phyloP scores from a whole-genome alignment of 2,113 vertebrate genomes.

The Tragelaphus imberbis region DNA sequence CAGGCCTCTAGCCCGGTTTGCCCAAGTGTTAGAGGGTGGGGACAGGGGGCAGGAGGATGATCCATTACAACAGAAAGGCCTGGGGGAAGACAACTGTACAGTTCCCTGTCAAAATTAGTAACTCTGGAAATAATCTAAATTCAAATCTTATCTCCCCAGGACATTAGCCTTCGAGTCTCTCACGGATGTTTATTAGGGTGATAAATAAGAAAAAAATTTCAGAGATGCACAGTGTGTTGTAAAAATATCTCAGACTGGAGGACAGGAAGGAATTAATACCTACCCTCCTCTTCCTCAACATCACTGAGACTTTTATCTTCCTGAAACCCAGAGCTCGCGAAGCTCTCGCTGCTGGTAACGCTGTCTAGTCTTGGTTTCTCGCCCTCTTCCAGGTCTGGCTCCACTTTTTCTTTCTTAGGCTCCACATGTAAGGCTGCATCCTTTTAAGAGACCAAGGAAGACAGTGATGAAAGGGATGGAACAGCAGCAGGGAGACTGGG shows the following conservation, averaged over 20 bases:
- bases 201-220: conserved; percentile 83
- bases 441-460: conserved; percentile 67
- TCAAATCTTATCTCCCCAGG: conserved; percentile 79
- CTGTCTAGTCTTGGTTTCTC: conserved; percentile 76
- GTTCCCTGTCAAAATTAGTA: conserved; percentile 81
- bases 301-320: conserved; percentile 85
- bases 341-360: conserved; percentile 80
- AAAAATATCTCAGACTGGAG: conserved; percentile 78
- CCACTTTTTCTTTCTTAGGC: conserved; percentile 70
- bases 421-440: conserved; percentile 74
- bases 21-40: neutral
- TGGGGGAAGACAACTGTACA: conserved; percentile 57
- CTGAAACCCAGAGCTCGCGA: conserved; percentile 81
- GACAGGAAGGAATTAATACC: conserved; percentile 82
- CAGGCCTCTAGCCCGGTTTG: conserved; percentile 28
- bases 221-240: conserved; percentile 77
- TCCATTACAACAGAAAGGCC: neutral
- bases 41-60: rapidly evolving
- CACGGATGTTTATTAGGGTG: conserved; percentile 85
- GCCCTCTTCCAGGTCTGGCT: conserved; percentile 56
- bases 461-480: neutral
- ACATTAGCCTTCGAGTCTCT: conserved; percentile 76
- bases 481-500: rapidly evolving
- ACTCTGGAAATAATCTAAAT: conserved; percentile 82
- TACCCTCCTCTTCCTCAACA: conserved; percentile 84